Percentiles rank a stretch among this genome's conserved stretches.
Evolutionary conservation across 2,113 vertebrate species (phyloP).

Genomic region (Benitochromis conjunctus): DNA sequence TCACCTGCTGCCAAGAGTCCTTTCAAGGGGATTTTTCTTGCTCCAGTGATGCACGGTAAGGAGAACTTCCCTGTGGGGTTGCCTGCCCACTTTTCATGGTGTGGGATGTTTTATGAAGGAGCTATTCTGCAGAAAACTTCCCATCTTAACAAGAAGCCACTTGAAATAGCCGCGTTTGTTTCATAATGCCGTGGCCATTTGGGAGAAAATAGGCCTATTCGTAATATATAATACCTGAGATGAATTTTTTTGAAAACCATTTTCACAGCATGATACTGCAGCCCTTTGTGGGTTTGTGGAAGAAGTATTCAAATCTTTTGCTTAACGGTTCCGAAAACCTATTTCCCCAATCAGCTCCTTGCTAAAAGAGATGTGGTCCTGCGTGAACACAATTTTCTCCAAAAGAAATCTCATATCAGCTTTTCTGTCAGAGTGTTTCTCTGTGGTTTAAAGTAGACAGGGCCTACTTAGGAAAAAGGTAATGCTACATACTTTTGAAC

Average conservation of each 20-base stretch:
- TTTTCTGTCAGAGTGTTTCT: neutral
- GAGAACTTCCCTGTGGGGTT: slow-evolving; percentile 18
- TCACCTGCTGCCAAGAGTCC: slow-evolving; percentile 43
- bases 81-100: neutral
- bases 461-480: neutral
- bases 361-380: neutral
- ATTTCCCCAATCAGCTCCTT: neutral
- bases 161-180: neutral
- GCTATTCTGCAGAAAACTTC: neutral
- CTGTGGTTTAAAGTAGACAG: neutral
- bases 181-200: neutral
- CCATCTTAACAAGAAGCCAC: neutral
- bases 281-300: neutral
- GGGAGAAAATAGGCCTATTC: neutral
- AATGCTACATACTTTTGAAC: neutral
- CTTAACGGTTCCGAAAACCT: neutral
- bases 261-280: neutral
- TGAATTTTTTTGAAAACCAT: neutral
- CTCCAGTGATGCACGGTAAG: slow-evolving; percentile 33
- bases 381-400: neutral
- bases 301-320: neutral
- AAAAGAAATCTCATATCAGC: neutral
- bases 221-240: neutral
- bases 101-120: neutral
- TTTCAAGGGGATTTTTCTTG: slow-evolving; percentile 41